phyloP scores from a whole-genome alignment of 2,888 invertebrate species.

The Venusia cambrica region DNA sequence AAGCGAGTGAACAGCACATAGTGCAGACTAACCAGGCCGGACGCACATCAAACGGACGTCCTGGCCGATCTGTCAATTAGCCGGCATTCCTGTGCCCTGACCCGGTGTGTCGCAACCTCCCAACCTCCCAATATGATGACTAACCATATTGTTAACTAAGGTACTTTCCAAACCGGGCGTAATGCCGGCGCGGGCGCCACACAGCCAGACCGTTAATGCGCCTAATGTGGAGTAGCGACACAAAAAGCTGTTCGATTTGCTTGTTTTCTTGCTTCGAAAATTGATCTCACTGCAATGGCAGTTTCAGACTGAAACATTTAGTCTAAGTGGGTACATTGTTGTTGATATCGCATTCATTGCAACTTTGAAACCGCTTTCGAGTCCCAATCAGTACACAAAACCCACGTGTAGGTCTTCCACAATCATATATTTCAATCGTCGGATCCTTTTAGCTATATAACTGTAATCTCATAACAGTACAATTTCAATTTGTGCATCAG shows the following conservation, averaged over 20 bases:
- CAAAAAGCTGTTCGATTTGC: constrained; percentile 6
- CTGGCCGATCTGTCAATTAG: constrained; percentile 70
- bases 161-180: constrained; percentile 21
- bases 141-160: constrained; percentile 25
- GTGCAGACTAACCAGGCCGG: constrained; percentile 18
- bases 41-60: constrained; percentile 47
- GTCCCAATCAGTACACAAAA: too few relatives aligned
- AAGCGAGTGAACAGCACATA: constrained; percentile 16
- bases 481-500: constrained; percentile 36
- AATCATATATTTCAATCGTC: constrained; percentile 12
- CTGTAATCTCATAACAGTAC: constrained; percentile 32
- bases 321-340: too few relatives aligned
- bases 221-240: constrained; percentile 4
- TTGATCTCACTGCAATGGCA: too few relatives aligned
- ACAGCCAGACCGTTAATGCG: constrained; percentile 20
- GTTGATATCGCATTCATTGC: too few relatives aligned
- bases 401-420: constrained; percentile 1
- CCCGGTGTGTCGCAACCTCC: constrained; percentile 37
- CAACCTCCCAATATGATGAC: constrained; percentile 25
- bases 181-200: constrained; percentile 17
- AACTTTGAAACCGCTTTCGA: too few relatives aligned
- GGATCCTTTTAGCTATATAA: constrained; percentile 17
- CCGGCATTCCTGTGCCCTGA: constrained; percentile 70
- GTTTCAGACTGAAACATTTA: too few relatives aligned
- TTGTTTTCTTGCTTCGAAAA: too few relatives aligned